Evolutionary conservation across 2,113 vertebrate species (phyloP).

Genomic region (Dendrocopos noguchii): DNA sequence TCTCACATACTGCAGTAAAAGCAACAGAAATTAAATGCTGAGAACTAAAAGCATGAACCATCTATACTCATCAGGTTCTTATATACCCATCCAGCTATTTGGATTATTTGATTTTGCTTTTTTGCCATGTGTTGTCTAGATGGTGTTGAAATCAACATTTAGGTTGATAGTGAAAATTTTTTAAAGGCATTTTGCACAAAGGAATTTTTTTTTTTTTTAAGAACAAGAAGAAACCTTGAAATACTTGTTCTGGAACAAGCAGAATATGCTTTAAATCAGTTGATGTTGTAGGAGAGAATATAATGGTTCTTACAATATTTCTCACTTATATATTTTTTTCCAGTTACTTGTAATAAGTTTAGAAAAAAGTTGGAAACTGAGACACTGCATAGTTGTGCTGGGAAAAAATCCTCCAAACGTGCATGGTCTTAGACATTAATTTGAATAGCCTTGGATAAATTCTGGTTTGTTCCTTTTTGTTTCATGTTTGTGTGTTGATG

Average conservation of each 20-base stretch:
- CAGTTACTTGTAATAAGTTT: no score
- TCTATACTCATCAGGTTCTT: neutral
- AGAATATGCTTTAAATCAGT: neutral
- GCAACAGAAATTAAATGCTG: neutral
- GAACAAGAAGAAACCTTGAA: accelerated
- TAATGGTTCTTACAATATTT: neutral
- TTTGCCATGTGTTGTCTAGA: neutral
- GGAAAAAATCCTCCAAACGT: neutral
- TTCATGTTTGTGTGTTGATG: neutral
- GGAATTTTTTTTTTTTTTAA: neutral
- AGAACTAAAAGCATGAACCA: neutral
- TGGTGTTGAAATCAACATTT: neutral
- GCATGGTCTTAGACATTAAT: neutral
- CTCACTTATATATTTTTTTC: neutral
- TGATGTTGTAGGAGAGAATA: neutral
- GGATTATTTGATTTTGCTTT: neutral
- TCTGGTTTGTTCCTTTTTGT: neutral
- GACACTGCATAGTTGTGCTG: neutral
- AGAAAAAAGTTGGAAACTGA: neutral
- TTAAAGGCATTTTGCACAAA: neutral
- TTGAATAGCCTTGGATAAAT: neutral
- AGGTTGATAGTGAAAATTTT: neutral
- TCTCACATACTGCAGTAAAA: neutral
- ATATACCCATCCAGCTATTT: neutral
- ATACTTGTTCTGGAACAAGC: neutral